phyloP scores from a whole-genome alignment of 2,113 vertebrate species.

The Illadopsis cleaveri region DNA sequence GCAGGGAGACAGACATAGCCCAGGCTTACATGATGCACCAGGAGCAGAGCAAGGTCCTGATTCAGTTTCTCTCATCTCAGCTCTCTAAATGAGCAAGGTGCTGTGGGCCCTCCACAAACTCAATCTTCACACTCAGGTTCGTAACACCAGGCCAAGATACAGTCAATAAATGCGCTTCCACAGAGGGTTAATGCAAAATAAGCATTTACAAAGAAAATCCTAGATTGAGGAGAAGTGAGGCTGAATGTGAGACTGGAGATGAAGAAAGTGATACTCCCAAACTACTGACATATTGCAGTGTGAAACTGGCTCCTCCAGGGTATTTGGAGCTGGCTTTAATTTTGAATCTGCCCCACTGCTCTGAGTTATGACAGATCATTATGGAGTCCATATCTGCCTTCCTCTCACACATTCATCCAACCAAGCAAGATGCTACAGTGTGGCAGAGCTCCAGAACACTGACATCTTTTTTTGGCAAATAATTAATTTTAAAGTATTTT shows the following conservation, averaged over 20 bases:
- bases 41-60: neutral
- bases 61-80: neutral
- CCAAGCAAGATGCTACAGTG: slow-evolving; percentile 34
- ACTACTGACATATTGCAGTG: neutral
- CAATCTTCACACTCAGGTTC: neutral
- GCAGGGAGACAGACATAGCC: neutral
- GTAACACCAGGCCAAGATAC: neutral
- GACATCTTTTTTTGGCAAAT: slow-evolving; percentile 67
- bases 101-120: neutral
- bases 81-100: neutral
- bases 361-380: slow-evolving; percentile 1
- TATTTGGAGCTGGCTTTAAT: neutral
- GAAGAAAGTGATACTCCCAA: neutral
- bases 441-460: slow-evolving; percentile 38
- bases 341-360: slow-evolving; percentile 2
- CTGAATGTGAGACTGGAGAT: neutral
- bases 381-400: slow-evolving; percentile 18
- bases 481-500: slow-evolving; percentile 64
- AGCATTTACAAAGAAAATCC: neutral
- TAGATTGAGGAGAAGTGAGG: neutral
- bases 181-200: neutral
- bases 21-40: neutral
- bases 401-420: slow-evolving; percentile 6
- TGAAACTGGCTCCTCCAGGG: neutral
- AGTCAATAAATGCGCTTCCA: neutral